A percentile compares a stretch with the other conserved stretches of the same genome.
Conservation (phyloP, 2,888 invertebrate species). For the Selenia dentaria region DNA sequence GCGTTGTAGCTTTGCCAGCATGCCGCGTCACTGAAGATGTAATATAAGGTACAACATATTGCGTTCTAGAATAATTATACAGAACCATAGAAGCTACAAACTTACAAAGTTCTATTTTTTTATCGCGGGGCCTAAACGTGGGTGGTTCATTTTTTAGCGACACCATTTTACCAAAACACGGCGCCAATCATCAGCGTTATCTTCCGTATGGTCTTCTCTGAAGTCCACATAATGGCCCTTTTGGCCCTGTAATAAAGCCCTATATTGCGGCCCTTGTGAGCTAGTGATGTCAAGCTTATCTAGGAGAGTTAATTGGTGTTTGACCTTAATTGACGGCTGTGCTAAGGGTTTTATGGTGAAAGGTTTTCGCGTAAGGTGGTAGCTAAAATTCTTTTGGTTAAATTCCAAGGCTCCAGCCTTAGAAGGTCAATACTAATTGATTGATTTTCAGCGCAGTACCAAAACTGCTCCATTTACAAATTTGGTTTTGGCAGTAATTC, state of each 20-base stretch:
- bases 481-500: too few relatives aligned
- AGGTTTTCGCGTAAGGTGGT: slow-evolving; percentile 57
- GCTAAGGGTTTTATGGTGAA: slow-evolving; percentile 27
- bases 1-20: too few relatives aligned
- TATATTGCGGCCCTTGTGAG: not conserved
- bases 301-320: slow-evolving; percentile 66
- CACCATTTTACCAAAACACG: slow-evolving; percentile 45
- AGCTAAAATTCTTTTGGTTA: slow-evolving; percentile 44
- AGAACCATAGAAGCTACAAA: slow-evolving; percentile 1
- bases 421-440: too few relatives aligned
- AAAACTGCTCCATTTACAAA: too few relatives aligned
- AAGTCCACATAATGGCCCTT: slow-evolving; percentile 32
- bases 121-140: slow-evolving; percentile 35
- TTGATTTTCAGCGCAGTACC: too few relatives aligned
- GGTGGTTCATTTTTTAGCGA: slow-evolving; percentile 52
- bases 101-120: too few relatives aligned
- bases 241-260: not conserved
- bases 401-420: too few relatives aligned
- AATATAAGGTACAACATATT: too few relatives aligned
- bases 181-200: slow-evolving; percentile 52
- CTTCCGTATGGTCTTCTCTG: slow-evolving; percentile 24
- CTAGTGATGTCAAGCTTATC: slow-evolving; percentile 49
- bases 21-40: too few relatives aligned
- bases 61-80: too few relatives aligned
- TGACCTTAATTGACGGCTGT: slow-evolving; percentile 51